Conservation (phyloP, 2,113 vertebrate species). For the Xiphias gladius region DNA sequence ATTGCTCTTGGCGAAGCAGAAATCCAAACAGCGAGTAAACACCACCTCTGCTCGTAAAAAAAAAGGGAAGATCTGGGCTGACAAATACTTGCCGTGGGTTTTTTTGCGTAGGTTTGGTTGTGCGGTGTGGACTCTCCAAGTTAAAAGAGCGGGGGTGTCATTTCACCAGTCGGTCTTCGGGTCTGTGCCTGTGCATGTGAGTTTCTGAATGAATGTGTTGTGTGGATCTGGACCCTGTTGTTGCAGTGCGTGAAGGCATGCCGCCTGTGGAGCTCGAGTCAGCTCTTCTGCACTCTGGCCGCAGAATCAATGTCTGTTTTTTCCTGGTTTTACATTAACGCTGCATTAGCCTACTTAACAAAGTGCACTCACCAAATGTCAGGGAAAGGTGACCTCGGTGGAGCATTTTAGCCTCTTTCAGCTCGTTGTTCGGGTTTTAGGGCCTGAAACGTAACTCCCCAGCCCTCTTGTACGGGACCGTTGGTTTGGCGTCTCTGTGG, state of each 20-base stretch:
- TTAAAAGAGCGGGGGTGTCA: conserved; percentile 3
- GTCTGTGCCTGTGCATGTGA: conserved; percentile 32
- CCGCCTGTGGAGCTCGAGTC: not conserved
- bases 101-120: conserved; percentile 30
- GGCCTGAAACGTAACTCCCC: too few relatives aligned
- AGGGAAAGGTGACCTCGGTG: not conserved
- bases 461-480: not conserved
- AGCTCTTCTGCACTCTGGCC: not conserved
- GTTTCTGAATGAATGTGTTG: conserved; percentile 35
- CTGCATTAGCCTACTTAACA: conserved; percentile 62
- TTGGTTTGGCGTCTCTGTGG: not conserved
- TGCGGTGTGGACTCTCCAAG: conserved; percentile 14
- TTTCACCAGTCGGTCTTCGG: conserved; percentile 27
- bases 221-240: not conserved
- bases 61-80: conserved; percentile 35
- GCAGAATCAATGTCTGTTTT: conserved; percentile 39
- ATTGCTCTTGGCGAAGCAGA: conserved; percentile 3
- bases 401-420: not conserved
- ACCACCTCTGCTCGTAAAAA: conserved; percentile 9
- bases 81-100: conserved; percentile 26
- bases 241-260: conserved; percentile 4
- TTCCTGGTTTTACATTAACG: conserved; percentile 28
- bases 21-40: conserved; percentile 20
- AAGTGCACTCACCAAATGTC: not conserved
- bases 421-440: not conserved